Evolutionary conservation across 2,888 invertebrate genomes (phyloP), one percentile per base, ranked within the genome.

Genomic region (Ferdinandea cuprea): DNA sequence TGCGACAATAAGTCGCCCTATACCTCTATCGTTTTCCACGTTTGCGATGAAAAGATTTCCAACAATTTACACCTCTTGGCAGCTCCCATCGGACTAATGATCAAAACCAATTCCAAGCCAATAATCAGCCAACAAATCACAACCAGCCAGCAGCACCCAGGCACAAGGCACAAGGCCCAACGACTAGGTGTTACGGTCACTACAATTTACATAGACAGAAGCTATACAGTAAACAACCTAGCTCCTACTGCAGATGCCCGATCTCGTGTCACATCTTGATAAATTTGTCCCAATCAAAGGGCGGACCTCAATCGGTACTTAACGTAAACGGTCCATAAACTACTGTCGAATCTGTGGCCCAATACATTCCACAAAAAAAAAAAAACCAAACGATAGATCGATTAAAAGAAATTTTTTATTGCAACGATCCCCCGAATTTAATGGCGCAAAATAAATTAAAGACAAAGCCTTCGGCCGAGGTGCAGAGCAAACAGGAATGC

Each of bases 221-320:
- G 65, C 65, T 13, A 25, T 25, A 5, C 25, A 40, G 42, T 28
- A 19, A 28, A 3, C 11, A n/a, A 25, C 37, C 17, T 32, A 13
- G 3, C 58, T 19, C 44, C 61, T 69, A 52, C 40, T 52, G 11
- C 65, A 56, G 40, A 30, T 48, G 46, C 40, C 7, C 30, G 50
- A 59, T 52, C 25, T 25, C 17, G 73, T 48, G 73, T 72, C 71
- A 52, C 37, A 68, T 74, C 69, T 74, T 58, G 74, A 74, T 74
- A 80, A 80, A 74, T 80, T 69, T 59, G 73, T 80, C 52, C 74
- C 74, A 69, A 74, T 80, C 80, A 80, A 74, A 74, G 63, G 69
- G 48, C 58, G 48, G 61, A 58, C 65, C 59, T 40, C 59, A 40
- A 66, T 72, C 59, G 69, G 66, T 79, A 73, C 79, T 73, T 79